A percentile compares a stretch with the other conserved stretches of the same genome.
These are phyloP conservation scores for Venusia cambrica DNA, from an alignment of 2,888 invertebrate genomes.

Conservation along the genomic window DNA sequence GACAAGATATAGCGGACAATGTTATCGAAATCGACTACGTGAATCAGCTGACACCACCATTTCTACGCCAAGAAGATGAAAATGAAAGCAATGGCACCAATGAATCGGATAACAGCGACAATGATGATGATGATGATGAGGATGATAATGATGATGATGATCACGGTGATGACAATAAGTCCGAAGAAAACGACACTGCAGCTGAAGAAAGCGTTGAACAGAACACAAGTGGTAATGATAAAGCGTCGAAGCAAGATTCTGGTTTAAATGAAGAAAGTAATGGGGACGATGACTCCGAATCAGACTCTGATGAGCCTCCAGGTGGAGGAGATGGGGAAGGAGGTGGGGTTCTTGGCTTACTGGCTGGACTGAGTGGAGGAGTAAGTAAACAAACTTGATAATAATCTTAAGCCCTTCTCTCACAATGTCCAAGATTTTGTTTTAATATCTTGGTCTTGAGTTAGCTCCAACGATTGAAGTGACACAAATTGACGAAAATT, in stretches of 20 bases:
- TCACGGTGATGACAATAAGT: conserved; percentile 14
- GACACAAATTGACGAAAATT: no score
- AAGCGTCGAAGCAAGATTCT: conserved; percentile 44
- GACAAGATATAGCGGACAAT: conserved; percentile 46
- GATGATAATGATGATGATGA: conserved; percentile 23
- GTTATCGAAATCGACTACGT: conserved; percentile 49
- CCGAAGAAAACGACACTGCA: conserved; percentile 35
- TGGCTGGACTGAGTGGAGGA: conserved; percentile 70
- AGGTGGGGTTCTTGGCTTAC: conserved; percentile 66
- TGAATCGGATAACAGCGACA: conserved; percentile 30
- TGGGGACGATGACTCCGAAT: conserved; percentile 50
- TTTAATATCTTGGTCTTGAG: no score
- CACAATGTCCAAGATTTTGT: no score
- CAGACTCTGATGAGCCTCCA: conserved; percentile 63
- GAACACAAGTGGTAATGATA: conserved; percentile 30
- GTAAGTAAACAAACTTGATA: conserved; percentile 44
- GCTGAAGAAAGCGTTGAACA: conserved; percentile 46
- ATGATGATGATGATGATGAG: conserved; percentile 22
- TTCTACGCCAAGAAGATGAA: conserved; percentile 51
- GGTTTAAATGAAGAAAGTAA: conserved; percentile 30
- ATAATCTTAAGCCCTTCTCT: no score
- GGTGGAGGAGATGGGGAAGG: conserved; percentile 71
- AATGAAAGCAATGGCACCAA: conserved; percentile 33
- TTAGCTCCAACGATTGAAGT: no score
- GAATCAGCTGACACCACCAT: conserved; percentile 42